phyloP scores from a whole-genome alignment of 2,113 vertebrate species.

The Pseudorhombus dupliciocellatus region DNA sequence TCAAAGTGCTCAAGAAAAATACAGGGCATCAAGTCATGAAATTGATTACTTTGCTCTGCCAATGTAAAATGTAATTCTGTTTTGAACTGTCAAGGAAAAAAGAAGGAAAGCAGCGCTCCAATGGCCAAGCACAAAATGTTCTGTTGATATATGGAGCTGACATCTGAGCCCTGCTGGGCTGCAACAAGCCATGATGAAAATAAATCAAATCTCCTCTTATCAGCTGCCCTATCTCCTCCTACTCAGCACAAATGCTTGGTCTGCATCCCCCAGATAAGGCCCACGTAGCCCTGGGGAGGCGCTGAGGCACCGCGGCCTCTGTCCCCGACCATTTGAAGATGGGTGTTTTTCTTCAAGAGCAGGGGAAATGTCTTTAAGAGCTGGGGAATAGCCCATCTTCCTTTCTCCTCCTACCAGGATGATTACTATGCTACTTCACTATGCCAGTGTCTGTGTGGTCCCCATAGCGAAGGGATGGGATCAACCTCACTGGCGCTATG shows the following conservation, averaged over 20 bases:
- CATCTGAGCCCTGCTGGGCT: conserved; percentile 37
- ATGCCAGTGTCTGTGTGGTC: conserved; percentile 63
- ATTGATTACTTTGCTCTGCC: conserved; percentile 4
- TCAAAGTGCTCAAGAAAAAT: conserved; percentile 26
- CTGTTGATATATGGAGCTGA: conserved; percentile 18
- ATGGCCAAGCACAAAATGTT: conserved; percentile 32
- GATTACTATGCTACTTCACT: conserved; percentile 69
- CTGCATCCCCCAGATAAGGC: conserved; percentile 57
- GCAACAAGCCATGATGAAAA: conserved; percentile 46
- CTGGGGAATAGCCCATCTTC: conserved; percentile 11
- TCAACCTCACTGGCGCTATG: conserved; percentile 41
- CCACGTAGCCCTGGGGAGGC: conserved; percentile 18
- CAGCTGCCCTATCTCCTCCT: conserved; percentile 60
- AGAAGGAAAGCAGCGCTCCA: background rate
- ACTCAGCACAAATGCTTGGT: conserved; percentile 50
- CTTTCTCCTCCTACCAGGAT: conserved; percentile 34
- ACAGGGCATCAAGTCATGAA: background rate
- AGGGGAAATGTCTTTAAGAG: conserved; percentile 46
- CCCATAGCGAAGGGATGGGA: conserved; percentile 73
- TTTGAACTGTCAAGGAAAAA: conserved; percentile 10
- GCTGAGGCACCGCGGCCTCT: conserved; percentile 14
- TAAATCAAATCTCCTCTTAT: conserved; percentile 66
- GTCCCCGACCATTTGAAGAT: conserved; percentile 36
- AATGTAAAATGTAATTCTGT: background rate
- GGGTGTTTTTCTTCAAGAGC: conserved; percentile 26